A percentile compares a stretch with the other conserved stretches of the same genome.
phyloP scores from a whole-genome alignment of 2,797 vertebrate species.

The Gorsachius magnificus region DNA sequence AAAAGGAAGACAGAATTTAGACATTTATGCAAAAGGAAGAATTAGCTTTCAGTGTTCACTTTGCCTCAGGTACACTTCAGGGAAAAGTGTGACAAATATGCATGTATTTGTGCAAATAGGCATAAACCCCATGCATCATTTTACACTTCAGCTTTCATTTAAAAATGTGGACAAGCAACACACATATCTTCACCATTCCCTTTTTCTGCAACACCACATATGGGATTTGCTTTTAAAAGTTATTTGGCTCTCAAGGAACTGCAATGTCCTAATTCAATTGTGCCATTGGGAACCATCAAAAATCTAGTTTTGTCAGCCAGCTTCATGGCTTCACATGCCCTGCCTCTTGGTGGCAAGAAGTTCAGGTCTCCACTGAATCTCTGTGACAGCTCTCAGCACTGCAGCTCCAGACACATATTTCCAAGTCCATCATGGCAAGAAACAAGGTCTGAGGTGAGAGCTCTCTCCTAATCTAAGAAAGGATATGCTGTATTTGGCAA shows the following conservation, averaged over 20 bases:
- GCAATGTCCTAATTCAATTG: neutral
- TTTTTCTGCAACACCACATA: neutral
- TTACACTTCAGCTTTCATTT: neutral
- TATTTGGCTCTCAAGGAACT: neutral
- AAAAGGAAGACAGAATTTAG: neutral
- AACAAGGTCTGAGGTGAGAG: neutral
- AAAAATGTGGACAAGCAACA: neutral
- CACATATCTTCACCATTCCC: neutral
- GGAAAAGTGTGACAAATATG: neutral
- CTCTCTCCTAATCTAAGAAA: neutral
- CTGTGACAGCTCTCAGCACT: neutral
- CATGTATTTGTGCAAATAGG: slow-evolving; percentile 1
- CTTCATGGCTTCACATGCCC: neutral
- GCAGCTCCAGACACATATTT: neutral
- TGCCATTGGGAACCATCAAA: neutral
- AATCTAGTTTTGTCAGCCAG: neutral
- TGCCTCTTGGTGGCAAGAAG: neutral
- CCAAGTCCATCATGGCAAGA: neutral
- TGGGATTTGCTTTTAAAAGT: neutral
- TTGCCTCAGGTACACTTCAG: slow-evolving; percentile 23
- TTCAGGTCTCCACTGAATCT: neutral
- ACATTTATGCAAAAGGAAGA: slow-evolving; percentile 1
- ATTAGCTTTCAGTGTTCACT: neutral
- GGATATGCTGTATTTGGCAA: no score
- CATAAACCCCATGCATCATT: neutral